A percentile compares a stretch with the other conserved stretches of the same genome.
Conservation (phyloP, 2,113 vertebrate genomes). For the Embiotoca jacksoni region DNA sequence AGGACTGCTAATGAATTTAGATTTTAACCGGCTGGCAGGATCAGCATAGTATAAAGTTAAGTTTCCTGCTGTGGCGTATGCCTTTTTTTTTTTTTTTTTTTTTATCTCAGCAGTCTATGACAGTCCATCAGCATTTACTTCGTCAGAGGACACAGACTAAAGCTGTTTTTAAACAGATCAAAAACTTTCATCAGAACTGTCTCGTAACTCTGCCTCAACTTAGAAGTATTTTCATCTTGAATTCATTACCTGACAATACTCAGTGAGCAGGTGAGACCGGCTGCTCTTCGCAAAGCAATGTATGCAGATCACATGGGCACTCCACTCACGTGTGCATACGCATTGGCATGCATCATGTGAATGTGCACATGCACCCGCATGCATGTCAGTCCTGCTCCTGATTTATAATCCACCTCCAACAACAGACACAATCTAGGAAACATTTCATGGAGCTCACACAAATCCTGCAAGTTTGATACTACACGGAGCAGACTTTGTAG, state of each 20-base stretch:
- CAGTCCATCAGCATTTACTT: not conserved
- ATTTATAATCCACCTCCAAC: not conserved
- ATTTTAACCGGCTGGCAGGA: conserved; percentile 7
- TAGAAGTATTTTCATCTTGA: not conserved
- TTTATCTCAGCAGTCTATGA: not conserved
- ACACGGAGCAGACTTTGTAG: conserved; percentile 18
- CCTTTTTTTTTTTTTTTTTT: not conserved
- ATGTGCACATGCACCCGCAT: not conserved
- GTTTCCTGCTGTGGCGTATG: not conserved
- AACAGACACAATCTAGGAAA: conserved; percentile 4
- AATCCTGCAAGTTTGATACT: conserved; percentile 13
- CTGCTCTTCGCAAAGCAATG: not conserved
- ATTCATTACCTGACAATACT: conserved; percentile 12
- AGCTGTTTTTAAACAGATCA: conserved; percentile 13
- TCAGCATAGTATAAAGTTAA: not conserved
- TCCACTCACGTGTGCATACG: not conserved
- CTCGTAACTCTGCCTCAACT: not conserved
- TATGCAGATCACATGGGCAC: not conserved
- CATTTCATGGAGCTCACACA: conserved; percentile 20
- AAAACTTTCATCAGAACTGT: conserved; percentile 18
- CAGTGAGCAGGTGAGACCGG: not conserved
- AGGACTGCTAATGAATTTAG: conserved; percentile 1
- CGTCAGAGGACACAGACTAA: conserved; percentile 3
- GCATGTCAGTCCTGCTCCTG: not conserved
- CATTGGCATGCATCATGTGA: not conserved